A percentile compares a stretch with the other conserved stretches of the same genome.
These are phyloP conservation scores for Tarsius wallacei DNA, from an alignment of 2,797 vertebrate species.

Conservation along the genomic window DNA sequence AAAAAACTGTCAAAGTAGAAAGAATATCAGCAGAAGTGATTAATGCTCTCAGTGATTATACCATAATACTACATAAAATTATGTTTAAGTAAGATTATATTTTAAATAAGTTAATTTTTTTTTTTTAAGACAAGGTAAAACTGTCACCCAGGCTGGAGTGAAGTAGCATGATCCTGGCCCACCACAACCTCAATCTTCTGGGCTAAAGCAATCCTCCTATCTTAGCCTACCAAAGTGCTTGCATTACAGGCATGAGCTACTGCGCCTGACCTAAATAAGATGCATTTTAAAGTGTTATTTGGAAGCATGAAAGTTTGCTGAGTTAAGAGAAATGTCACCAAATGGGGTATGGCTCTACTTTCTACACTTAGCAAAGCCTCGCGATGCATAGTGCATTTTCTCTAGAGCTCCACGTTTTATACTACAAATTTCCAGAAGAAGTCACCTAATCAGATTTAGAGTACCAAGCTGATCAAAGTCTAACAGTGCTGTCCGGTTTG, in stretches of 20 bases:
- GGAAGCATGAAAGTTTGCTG: background rate
- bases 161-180: too few species aligned
- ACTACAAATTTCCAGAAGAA: background rate
- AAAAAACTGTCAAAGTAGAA: conserved; percentile 5
- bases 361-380: background rate
- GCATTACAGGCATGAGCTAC: too few species aligned
- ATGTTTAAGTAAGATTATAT: background rate
- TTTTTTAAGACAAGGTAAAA: too few species aligned
- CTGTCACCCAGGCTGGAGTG: too few species aligned
- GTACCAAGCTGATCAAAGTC: background rate
- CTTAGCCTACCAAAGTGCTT: too few species aligned
- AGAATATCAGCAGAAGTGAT: background rate
- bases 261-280: background rate
- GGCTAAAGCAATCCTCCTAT: too few species aligned
- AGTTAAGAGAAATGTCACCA: background rate
- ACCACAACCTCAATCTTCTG: too few species aligned
- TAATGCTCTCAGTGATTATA: background rate
- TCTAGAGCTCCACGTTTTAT: background rate
- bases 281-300: background rate
- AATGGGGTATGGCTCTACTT: background rate
- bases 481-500: background rate
- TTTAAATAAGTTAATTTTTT: background rate
- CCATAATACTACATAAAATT: background rate
- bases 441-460: background rate
- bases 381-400: background rate